Conservation (phyloP, 2,888 invertebrate species). For the Iphiclides podalirius region DNA sequence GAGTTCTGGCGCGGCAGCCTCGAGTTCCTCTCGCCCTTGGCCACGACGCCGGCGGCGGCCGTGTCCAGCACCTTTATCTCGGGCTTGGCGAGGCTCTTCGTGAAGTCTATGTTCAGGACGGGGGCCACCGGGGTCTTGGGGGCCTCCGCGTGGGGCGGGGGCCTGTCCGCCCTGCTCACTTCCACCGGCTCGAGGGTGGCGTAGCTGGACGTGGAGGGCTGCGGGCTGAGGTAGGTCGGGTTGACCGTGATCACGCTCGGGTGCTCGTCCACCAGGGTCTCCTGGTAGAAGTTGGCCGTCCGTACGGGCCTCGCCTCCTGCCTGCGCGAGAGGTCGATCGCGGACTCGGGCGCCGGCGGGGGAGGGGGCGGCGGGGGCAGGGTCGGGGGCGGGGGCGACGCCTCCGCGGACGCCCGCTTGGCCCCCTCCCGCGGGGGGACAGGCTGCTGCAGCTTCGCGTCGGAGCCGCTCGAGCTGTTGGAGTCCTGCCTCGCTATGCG, state of each 20-base stretch:
- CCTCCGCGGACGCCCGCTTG: slow-evolving; percentile 39
- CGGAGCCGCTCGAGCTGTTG: slow-evolving; percentile 59
- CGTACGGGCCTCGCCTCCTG: slow-evolving; percentile 42
- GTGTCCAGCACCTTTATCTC: slow-evolving; percentile 66
- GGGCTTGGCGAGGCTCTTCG: slow-evolving; percentile 58
- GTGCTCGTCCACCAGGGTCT: slow-evolving; percentile 59
- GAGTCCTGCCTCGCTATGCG: slow-evolving; percentile 62
- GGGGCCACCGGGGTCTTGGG: slow-evolving; percentile 50
- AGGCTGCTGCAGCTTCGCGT: slow-evolving; percentile 37
- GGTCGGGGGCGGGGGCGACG: slow-evolving; percentile 42
- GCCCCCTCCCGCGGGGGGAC: slow-evolving; percentile 38
- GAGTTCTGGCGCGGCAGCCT: slow-evolving; percentile 55
- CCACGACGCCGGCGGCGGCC: slow-evolving; percentile 39
- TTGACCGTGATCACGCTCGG: slow-evolving; percentile 64
- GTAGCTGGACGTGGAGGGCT: slow-evolving; percentile 64
- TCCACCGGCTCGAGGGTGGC: slow-evolving; percentile 43
- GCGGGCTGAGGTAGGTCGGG: slow-evolving; percentile 61
- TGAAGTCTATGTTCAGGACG: slow-evolving; percentile 67
- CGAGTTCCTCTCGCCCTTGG: slow-evolving; percentile 36
- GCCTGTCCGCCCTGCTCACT: slow-evolving; percentile 43
- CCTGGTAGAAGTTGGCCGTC: slow-evolving; percentile 70
- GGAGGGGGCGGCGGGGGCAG: slow-evolving; percentile 31
- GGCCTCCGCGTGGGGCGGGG: slow-evolving; percentile 35
- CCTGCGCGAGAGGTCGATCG: slow-evolving; percentile 49
- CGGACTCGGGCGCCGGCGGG: slow-evolving; percentile 26